Evolutionary conservation across 2,888 invertebrate genomes (phyloP).

Genomic region (Hemithea aestivaria): DNA sequence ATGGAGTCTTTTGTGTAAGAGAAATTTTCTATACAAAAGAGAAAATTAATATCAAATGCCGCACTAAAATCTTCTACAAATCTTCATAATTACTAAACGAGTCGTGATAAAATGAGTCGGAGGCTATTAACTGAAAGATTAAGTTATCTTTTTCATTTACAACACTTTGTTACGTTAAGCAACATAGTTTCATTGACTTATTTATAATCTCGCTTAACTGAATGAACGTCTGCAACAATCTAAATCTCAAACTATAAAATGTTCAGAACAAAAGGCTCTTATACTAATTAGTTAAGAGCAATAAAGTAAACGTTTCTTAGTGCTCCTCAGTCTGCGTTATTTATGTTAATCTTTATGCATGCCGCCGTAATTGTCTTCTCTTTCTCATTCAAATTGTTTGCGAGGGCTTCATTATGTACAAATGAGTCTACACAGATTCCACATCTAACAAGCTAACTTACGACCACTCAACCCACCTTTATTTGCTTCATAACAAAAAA

Average conservation of each 20-base stretch:
- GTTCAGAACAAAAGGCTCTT: slow-evolving; percentile 35
- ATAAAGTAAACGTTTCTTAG: slow-evolving; percentile 18
- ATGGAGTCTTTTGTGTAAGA: no score
- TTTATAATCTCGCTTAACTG: slow-evolving; percentile 14
- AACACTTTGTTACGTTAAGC: slow-evolving; percentile 6
- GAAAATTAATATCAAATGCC: no score
- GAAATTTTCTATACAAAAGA: no score
- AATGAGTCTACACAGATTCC: not conserved
- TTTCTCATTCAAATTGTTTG: slow-evolving; percentile 17
- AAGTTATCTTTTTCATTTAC: no score
- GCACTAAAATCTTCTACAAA: no score
- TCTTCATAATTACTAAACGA: no score
- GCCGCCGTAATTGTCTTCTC: slow-evolving; percentile 15
- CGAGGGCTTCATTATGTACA: slow-evolving; percentile 1
- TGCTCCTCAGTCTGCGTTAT: slow-evolving; percentile 12
- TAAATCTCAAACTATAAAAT: slow-evolving; percentile 21
- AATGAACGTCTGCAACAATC: slow-evolving; percentile 10
- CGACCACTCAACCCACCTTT: no score
- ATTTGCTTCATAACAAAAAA: no score
- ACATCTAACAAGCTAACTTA: no score
- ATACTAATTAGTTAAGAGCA: slow-evolving; percentile 37
- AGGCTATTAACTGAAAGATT: no score
- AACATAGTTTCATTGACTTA: slow-evolving; percentile 16
- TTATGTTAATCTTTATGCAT: slow-evolving; percentile 9
- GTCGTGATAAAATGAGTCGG: no score